phyloP scores from a whole-genome alignment of 2,888 invertebrate genomes.

The Tetheella fluctuosa region DNA sequence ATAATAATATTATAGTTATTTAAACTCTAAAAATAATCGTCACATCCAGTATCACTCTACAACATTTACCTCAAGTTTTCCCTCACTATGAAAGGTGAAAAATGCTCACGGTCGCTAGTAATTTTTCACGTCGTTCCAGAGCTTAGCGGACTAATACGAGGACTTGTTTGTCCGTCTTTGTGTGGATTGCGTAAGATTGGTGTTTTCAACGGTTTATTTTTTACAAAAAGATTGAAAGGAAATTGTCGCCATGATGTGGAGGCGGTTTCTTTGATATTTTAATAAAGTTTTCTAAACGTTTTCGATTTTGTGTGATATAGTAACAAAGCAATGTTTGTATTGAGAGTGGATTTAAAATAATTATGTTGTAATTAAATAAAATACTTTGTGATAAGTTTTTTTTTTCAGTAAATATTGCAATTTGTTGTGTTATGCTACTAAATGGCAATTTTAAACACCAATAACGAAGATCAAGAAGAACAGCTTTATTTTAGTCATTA shows the following conservation, averaged over 20 bases:
- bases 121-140: constrained; percentile 46
- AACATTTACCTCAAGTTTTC: constrained; percentile 23
- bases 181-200: constrained; percentile 5
- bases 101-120: constrained; percentile 47
- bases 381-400: too few relatives aligned
- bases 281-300: too few relatives aligned
- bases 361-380: too few relatives aligned
- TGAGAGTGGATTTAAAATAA: too few relatives aligned
- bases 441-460: too few relatives aligned
- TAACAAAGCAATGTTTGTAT: too few relatives aligned
- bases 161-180: constrained; percentile 24
- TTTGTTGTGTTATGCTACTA: too few relatives aligned
- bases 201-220: neutral
- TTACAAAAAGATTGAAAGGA: neutral
- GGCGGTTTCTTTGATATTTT: neutral
- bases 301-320: too few relatives aligned
- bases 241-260: neutral
- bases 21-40: neutral
- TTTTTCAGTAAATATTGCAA: too few relatives aligned
- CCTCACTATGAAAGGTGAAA: constrained; percentile 48
- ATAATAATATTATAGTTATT: neutral
- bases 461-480: too few relatives aligned
- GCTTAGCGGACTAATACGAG: constrained; percentile 28
- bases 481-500: too few relatives aligned
- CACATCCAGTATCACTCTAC: constrained; percentile 19